Evolutionary conservation across 2,113 vertebrate genomes (phyloP), one percentile per base, ranked within the genome.

Genomic region (Carassius carassius): DNA sequence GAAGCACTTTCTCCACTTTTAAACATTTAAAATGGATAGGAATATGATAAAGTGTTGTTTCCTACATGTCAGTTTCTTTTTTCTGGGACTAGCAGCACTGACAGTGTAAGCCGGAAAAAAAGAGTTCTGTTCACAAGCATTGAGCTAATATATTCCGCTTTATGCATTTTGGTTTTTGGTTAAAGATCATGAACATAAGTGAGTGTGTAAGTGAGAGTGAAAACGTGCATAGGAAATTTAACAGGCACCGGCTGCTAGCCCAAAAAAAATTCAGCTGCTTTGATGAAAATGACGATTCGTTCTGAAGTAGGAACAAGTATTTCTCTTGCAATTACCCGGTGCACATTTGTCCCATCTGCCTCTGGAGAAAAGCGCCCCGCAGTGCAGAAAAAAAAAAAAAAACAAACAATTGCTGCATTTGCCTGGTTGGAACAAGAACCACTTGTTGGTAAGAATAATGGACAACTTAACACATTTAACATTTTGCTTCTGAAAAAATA

Each of bases 31-130:
- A 44, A 73, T 69, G 35, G 32, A 65, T 78, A 29, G 29, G 11
- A 37, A 79, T 82, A 86, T 60, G 74, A 81, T 51, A 67, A 77
- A 70, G 49, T 70, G 32, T 75, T 51, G 67, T 72, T 76, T 81
- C n/a, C 44, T 60, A 67, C 23, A 49, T 13, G 60, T 51, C 14
- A 44, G 0, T 29, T 49, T 47, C 2, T n/a, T 67, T 29, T 29
- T 49, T 49, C 9, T 67, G 12, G 35, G 9, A 60, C 32, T 0
- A 5, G 32, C 54, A 13, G 25, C 75, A 56, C 4, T 35, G 25
- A 9, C 32, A 23, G 32, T 7, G 10, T 2, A 17, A 79, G n/a
- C 13, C 4, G n/a, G n/a, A 62, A 3, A n/a, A 49, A 67, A 67
- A 67, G 13, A 51, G 56, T 25, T 63, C 37, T 79, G 78, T 29